Base-by-base conservation (phyloP, 1,140 invertebrate species). In the Zelostemma sp. region DNA sequence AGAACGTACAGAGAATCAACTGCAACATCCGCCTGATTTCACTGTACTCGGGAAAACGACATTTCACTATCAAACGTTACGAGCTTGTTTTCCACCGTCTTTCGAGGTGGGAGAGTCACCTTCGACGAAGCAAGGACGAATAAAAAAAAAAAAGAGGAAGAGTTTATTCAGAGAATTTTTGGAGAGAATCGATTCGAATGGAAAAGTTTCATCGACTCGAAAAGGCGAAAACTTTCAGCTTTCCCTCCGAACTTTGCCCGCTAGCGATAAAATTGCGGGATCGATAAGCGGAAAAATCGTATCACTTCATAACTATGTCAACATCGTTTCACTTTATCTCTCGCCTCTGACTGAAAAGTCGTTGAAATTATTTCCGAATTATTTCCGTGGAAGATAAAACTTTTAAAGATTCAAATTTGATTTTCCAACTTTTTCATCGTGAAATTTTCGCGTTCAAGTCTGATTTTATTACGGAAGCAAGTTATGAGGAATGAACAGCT, bases 401-500 rank as follows among this genome's bases (percentile, higher is more conserved):
- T n/a, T n/a, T n/a, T n/a, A n/a, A n/a, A n/a, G n/a, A n/a, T n/a
- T n/a, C n/a, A n/a, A n/a, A n/a, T n/a, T n/a, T n/a, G n/a, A n/a
- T n/a, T n/a, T n/a, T n/a, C n/a, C n/a, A n/a, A n/a, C n/a, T n/a
- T n/a, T n/a, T n/a, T n/a, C n/a, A n/a, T n/a, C n/a, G n/a, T n/a
- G n/a, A n/a, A n/a, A n/a, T n/a, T n/a, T n/a, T n/a, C n/a, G n/a
- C n/a, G n/a, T n/a, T n/a, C n/a, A n/a, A n/a, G n/a, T n/a, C n/a
- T n/a, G n/a, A n/a, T n/a, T n/a, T n/a, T n/a, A n/a, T n/a, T n/a
- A n/a, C n/a, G n/a, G n/a, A n/a, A n/a, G n/a, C n/a, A n/a, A n/a
- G n/a, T n/a, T n/a, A n/a, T n/a, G n/a, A n/a, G n/a, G n/a, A 68
- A 77, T 70, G 47, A 66, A 62, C 78, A 77, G 75, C 74, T 78